Base-by-base conservation (phyloP, 2,888 invertebrate genomes). In the Allacma fusca region DNA sequence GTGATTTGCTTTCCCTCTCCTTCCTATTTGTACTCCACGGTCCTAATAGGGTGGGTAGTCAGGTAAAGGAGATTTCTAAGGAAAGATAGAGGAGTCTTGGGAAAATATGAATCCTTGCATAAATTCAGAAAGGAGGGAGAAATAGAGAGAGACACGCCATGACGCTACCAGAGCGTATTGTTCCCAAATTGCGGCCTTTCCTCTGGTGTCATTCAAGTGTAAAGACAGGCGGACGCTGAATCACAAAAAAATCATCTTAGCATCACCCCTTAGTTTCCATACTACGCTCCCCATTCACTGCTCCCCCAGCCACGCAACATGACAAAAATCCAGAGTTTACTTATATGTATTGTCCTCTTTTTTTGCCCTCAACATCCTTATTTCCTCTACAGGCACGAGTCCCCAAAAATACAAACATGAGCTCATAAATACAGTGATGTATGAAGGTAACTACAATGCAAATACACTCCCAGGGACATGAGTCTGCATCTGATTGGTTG, bases 181-280 rank as follows among this genome's bases (percentile, higher is more conserved):
- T 62, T 62, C 62, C 26, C 26, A 62, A 62, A 62, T 62, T 62
- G 62, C 26, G 62, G 62, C 62, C 21, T 62, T 62, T 23, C 34
- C 40, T 68, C 68, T 16, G 13, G 29, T 69, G 69, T 23, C 69
- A 40, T n/a, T 40, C 69, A 44, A 21, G 26, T 44, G 69, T 21
- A 23, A 69, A 29, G 29, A 24, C 26, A 26, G 69, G 69, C 26
- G 69, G 44, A 19, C 21, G 44, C 26, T 43, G 24, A 24, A 69
- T 69, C 29, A 29, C 23, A 69, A 44, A 67, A 67, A 29, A 50
- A 5, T 19, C n/a, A 50, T 50, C 50, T 19, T 50, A 13, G 50
- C 50, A 19, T 13, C n/a, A 16, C n/a, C 16, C n/a, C n/a, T 4
- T 2, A 9, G 7, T 16, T 50, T 50, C 2, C 50, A 12, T 50